These are phyloP conservation scores for Spinus pinus DNA, from an alignment of 2,797 vertebrate genomes.

Conservation along the genomic window DNA sequence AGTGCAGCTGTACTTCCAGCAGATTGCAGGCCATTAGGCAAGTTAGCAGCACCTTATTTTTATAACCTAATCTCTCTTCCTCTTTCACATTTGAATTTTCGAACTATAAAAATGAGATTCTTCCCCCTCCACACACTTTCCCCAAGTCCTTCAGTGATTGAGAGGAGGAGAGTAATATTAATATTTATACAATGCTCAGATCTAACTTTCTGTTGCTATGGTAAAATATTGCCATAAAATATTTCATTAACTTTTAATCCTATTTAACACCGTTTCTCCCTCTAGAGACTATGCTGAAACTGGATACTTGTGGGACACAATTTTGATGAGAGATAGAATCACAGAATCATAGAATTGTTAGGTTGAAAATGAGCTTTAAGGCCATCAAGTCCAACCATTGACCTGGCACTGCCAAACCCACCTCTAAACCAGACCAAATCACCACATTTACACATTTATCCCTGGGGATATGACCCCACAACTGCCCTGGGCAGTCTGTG, in stretches of 20 bases:
- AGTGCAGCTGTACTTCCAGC: constrained; percentile 65
- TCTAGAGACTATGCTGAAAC: not conserved
- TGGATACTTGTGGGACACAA: not conserved
- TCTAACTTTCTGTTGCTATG: constrained; percentile 55
- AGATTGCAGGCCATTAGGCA: constrained; percentile 69
- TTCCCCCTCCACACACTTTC: constrained; percentile 1
- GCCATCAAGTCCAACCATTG: not conserved
- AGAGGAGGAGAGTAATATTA: constrained; percentile 56
- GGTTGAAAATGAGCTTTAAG: not conserved
- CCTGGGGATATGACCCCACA: too few species aligned
- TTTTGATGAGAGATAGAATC: not conserved
- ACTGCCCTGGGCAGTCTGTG: not conserved
- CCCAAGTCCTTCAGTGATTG: constrained; percentile 24
- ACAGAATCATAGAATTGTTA: not conserved
- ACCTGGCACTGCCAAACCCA: not conserved
- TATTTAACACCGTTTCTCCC: not conserved
- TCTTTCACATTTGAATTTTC: constrained; percentile 56
- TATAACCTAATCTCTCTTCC: constrained; percentile 61
- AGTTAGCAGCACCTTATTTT: constrained; percentile 67
- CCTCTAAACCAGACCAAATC: not conserved
- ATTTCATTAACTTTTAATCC: constrained; percentile 74
- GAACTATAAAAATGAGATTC: constrained; percentile 59
- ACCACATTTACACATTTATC: not conserved
- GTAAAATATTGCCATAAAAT: constrained; percentile 62
- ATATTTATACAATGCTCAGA: constrained; percentile 57